Base-by-base conservation (phyloP, 2,113 vertebrate genomes). In the Capreolus pygargus region DNA sequence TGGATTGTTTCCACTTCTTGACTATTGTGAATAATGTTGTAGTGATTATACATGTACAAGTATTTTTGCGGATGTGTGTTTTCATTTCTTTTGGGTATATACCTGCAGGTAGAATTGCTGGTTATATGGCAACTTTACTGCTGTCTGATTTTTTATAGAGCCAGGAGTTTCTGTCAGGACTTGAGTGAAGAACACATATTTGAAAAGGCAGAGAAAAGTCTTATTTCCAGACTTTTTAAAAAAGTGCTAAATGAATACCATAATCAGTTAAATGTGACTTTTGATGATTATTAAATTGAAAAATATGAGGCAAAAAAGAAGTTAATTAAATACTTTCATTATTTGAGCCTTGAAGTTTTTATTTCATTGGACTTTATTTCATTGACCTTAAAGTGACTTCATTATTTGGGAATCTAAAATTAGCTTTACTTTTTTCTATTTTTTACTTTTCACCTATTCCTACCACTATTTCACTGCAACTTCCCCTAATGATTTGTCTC, bases 221-320 rank as follows among this genome's bases (percentile, higher is more conserved):
- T 86, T 78, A 93, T 54, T 94, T 96, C 45, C 21, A 88, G 60
- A 39, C 55, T 76, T 86, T 52, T 45, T 10, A 70, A 39, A 57
- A 57, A 85, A 91, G 55, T 64, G 27, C 61, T 87, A 83, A 91
- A 85, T 82, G 43, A 95, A 74, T 54, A 15, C 17, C 60, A 36
- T 84, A 83, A 58, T 89, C 25, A 90, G 33, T 61, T 58, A 86
- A 89, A 4, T 36, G 39, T 84, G 47, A 64, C 23, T 50, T 74
- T 39, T 12, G 8, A 83, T 81, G 93, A 84, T 52, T 67, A 82
- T 84, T 82, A 23, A 58, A 61, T 55, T 95, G n/a, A 89, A 96
- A 92, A 93, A 81, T 70, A n/a, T 78, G 43, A 57, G 43, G 50
- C 16, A 89, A 89, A 91, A 95, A 67, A 81, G 43, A 94, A 93